These are phyloP conservation scores for Neodontobutis hainanensis DNA, from an alignment of 2,113 vertebrate genomes.

Conservation along the genomic window DNA sequence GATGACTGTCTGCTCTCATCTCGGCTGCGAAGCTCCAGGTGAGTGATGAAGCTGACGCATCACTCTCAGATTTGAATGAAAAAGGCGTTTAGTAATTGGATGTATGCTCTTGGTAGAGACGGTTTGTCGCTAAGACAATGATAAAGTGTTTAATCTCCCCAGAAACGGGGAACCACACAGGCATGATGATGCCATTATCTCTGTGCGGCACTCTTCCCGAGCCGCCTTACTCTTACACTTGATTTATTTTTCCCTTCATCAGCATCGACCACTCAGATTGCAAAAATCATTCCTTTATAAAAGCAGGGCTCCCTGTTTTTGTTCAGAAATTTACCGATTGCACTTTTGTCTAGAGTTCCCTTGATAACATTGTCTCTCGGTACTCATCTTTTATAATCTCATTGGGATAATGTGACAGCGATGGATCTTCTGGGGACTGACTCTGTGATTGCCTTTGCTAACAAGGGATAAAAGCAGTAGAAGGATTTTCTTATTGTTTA, in stretches of 20 bases:
- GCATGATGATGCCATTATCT: slow-evolving; percentile 74
- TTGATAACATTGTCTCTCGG: slow-evolving; percentile 6
- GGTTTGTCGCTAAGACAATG: slow-evolving; percentile 73
- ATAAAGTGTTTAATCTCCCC: slow-evolving; percentile 79
- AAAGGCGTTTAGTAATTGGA: slow-evolving; percentile 53
- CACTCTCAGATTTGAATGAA: slow-evolving; percentile 37
- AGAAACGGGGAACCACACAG: slow-evolving; percentile 62
- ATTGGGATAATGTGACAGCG: slow-evolving; percentile 57
- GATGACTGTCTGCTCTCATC: slow-evolving; percentile 39
- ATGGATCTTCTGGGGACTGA: slow-evolving; percentile 57
- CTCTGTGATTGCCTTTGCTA: slow-evolving; percentile 64
- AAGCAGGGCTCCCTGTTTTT: slow-evolving; percentile 53
- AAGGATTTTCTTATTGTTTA: slow-evolving; percentile 56
- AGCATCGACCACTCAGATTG: slow-evolving; percentile 64
- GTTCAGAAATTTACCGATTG: slow-evolving; percentile 52
- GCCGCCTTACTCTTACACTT: slow-evolving; percentile 53
- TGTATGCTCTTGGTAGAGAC: slow-evolving; percentile 29
- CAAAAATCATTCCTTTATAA: slow-evolving; percentile 73
- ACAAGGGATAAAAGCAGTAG: slow-evolving; percentile 61
- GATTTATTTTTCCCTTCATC: slow-evolving; percentile 77
- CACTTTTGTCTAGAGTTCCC: slow-evolving; percentile 48
- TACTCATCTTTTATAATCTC: slow-evolving; percentile 34
- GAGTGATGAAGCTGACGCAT: slow-evolving; percentile 36
- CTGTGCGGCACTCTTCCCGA: slow-evolving; percentile 51
- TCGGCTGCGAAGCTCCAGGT: slow-evolving; percentile 6